Base-by-base conservation (phyloP, 92 coral and sea anemone species). In the Zoanthus sociatus region DNA sequence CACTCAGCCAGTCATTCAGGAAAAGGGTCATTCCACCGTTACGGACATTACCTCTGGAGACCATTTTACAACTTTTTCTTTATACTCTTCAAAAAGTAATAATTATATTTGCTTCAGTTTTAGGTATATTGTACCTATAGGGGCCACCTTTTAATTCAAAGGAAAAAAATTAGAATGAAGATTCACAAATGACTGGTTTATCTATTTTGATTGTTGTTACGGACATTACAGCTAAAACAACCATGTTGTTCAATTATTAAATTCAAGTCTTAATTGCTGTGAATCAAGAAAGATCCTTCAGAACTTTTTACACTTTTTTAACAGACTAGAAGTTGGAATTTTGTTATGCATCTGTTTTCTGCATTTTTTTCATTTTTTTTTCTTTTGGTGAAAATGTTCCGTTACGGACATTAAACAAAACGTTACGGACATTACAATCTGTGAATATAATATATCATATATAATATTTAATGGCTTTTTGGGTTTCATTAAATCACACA, bases 221-320 rank as follows among this genome's bases (percentile, higher is more conserved):
- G 69, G 69, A 63, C 21, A 63, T 63, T 63, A 63, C 69, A 63
- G 42, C 69, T 63, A 63, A 63, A 63, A 63, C 69, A 15, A 63
- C 69, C 69, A 63, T 7, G 7, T 7, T 20, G 8, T 63, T 63
- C n/a, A 15, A 15, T 37, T 37, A 37, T 37, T 37, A 37, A 37
- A 37, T 66, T 66, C 73, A 68, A 68, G 21, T 21, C 73, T 31
- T 68, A 18, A 31, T 55, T 82, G 75, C 86, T 82, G 73, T 82
- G 60, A 61, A 82, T 37, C 42, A 44, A 10, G 74, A 51, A 15
- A 79, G 16, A 37, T 37, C 26, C 9, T n/a, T 50, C 14, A 55
- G 37, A 61, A 37, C 42, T 37, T 37, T 37, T 37, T 37, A 37
- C 42, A 37, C 1, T 37, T 37, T 37, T 37, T 37, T 37, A 37